A percentile compares a stretch with the other conserved stretches of the same genome.
Conservation (phyloP, 2,888 invertebrate species). For the Zelleria hepariella region DNA sequence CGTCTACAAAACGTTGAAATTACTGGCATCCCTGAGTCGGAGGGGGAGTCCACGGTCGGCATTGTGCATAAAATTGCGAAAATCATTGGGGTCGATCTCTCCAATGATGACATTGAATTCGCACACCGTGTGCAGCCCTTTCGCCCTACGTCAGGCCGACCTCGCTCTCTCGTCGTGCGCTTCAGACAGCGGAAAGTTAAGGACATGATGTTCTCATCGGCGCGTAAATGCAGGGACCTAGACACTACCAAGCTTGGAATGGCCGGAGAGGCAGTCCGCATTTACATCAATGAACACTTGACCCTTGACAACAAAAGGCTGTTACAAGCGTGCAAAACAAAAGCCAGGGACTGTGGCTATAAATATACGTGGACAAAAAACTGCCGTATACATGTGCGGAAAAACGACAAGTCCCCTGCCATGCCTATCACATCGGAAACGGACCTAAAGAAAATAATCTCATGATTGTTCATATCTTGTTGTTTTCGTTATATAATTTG, state of each 20-base stretch:
- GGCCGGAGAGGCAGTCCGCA: background rate
- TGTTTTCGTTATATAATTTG: too few relatives aligned
- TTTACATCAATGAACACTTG: background rate
- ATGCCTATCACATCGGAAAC: background rate
- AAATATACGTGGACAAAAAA: background rate
- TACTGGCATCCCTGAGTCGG: slow-evolving; percentile 8
- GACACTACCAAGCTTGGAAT: background rate
- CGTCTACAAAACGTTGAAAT: slow-evolving; percentile 13
- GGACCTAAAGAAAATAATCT: background rate
- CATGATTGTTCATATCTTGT: too few relatives aligned
- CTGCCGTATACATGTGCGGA: too few relatives aligned
- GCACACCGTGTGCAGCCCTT: slow-evolving; percentile 11
- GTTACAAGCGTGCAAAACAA: background rate
- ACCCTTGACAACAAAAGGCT: background rate
- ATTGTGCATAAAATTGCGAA: slow-evolving; percentile 7
- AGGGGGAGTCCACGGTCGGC: slow-evolving; percentile 6
- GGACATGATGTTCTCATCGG: background rate
- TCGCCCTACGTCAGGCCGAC: background rate
- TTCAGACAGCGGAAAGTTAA: background rate
- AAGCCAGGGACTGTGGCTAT: background rate
- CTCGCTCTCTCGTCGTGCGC: background rate
- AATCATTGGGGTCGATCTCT: slow-evolving; percentile 7
- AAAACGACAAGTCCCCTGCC: background rate
- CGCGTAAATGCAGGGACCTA: background rate
- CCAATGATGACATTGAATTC: slow-evolving; percentile 9